Base-by-base conservation (phyloP, 2,888 invertebrate species). In the Cheilosia vulpina region DNA sequence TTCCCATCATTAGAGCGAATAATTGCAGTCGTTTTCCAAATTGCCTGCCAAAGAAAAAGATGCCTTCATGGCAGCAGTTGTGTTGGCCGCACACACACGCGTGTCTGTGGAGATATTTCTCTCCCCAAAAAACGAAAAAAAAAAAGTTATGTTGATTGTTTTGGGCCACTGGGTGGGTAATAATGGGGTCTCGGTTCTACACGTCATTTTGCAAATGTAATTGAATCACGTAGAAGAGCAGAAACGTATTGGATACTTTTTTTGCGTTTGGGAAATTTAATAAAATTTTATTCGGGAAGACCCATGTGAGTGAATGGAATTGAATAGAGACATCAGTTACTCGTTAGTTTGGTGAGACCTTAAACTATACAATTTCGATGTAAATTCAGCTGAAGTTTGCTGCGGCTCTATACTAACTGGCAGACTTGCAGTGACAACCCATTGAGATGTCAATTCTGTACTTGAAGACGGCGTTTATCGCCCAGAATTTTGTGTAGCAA, bases 191-290 rank as follows among this genome's bases (percentile, higher is more conserved):
- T 58, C 24, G 58, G 47, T 34, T 65, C 34, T 5, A 11, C 27
- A 27, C 50, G 57, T 66, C 65, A 50, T 62, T 65, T 84, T 21
- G 77, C 55, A 31, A 82, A 60, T 80, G 80, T 85, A 77, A 85
- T 85, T 76, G 85, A 85, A 77, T 85, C 85, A 85, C 85, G 85
- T 85, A 72, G 24, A 21, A 45, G 27, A 17, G 45, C 17, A 62
- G 24, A 31, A 52, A 15, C 11, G 55, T 58, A 31, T 2, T 6
- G 27, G 27, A 6, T 27, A 13, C 11, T 11, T 38, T 3, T 38
- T 9, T 38, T 38, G 3, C 11, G 1, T 9, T 38, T 38, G 38
- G 38, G 3, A 38, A 38, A 13, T 13, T 38, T 38, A 11, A 38
- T 38, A 38, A 38, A 38, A 11, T 13, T 38, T 13, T 38, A 13